Percentiles rank a stretch among this genome's conserved stretches.
These are phyloP conservation scores for Triplophysa bombifrons DNA, from an alignment of 2,797 vertebrate species.

Conservation along the genomic window DNA sequence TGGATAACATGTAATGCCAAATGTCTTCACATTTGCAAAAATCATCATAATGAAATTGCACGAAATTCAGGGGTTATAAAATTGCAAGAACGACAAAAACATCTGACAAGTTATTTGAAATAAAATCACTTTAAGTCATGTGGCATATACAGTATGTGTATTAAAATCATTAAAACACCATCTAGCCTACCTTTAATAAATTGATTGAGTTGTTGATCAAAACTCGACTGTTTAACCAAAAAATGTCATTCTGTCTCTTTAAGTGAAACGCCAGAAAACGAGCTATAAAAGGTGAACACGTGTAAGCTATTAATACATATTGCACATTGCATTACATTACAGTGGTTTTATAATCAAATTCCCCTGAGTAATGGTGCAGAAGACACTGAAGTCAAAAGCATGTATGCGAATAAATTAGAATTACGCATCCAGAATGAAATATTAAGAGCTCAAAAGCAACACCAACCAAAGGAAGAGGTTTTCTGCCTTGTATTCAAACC, in stretches of 20 bases:
- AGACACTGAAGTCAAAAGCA: constrained; percentile 1
- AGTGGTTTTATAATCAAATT: constrained; percentile 5
- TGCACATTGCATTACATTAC: not conserved
- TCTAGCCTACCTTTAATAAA: too few species aligned
- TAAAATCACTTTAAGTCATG: not conserved
- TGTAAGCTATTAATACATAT: not conserved
- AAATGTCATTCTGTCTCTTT: not conserved
- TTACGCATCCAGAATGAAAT: constrained; percentile 4
- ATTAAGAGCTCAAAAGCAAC: constrained; percentile 1
- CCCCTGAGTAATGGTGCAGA: constrained; percentile 5
- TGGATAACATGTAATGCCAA: constrained; percentile 16
- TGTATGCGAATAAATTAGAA: constrained; percentile 33
- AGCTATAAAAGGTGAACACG: not conserved
- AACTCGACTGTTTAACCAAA: not conserved
- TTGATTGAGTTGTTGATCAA: not conserved
- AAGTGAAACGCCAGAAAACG: not conserved
- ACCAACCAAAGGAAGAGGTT: not conserved
- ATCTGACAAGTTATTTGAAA: not conserved
- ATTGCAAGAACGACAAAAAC: not conserved
- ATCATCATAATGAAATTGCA: not conserved
- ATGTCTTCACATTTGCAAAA: constrained; percentile 14
- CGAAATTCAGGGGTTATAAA: not conserved
- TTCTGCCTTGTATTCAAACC: constrained; percentile 13
- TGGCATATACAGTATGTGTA: not conserved
- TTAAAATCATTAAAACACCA: too few species aligned